Percentiles rank a stretch among this genome's conserved stretches.
These are phyloP conservation scores for Aegotheles bennettii DNA, from an alignment of 2,113 vertebrate species.

Conservation along the genomic window DNA sequence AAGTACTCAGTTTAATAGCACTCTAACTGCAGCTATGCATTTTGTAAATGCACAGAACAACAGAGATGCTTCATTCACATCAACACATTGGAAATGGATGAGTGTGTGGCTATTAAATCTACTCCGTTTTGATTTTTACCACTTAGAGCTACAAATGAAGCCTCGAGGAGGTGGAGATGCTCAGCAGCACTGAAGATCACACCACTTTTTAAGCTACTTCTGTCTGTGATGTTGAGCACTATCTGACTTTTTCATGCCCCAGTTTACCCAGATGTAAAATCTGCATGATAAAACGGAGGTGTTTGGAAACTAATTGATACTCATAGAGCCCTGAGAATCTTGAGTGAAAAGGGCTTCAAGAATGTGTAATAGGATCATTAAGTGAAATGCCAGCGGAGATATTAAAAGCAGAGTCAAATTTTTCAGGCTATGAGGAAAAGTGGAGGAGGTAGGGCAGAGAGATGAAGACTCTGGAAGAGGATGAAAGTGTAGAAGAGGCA, in stretches of 20 bases:
- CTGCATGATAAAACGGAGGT: not conserved
- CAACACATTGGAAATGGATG: not conserved
- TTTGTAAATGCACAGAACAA: not conserved
- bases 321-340: not conserved
- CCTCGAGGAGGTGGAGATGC: not conserved
- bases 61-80: not conserved
- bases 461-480: not conserved
- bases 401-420: conserved; percentile 28
- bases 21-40: not conserved
- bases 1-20: not conserved
- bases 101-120: not conserved
- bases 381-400: conserved; percentile 36
- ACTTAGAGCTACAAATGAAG: not conserved
- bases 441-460: not conserved
- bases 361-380: conserved; percentile 38
- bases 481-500: not conserved
- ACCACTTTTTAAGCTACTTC: not conserved
- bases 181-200: not conserved
- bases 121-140: not conserved
- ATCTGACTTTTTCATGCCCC: not conserved
- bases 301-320: conserved; percentile 13
- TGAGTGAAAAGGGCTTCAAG: not conserved
- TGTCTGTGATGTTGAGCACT: not conserved
- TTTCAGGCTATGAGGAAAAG: not conserved
- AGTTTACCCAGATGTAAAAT: not conserved